Base-by-base conservation (phyloP, 1,140 invertebrate genomes). In the Pantala flavescens region DNA sequence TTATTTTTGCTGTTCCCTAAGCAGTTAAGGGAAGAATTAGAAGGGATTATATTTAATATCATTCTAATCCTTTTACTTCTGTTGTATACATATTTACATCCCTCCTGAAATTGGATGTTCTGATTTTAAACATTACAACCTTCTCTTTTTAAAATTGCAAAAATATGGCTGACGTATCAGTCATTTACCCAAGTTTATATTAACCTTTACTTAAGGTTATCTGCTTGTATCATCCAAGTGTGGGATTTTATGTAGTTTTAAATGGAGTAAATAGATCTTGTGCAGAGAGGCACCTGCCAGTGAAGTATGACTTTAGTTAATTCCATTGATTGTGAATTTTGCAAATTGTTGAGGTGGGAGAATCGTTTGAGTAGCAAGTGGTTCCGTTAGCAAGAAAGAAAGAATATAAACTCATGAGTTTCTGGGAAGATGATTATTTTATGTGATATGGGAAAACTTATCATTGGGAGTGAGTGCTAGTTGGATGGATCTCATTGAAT, bases 1-100 rank as follows among this genome's bases (percentile, higher is more conserved):
- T 63, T 63, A 63, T 63, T 63, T 63, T 63, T 63, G 49, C 49
- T 63, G n/a, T 63, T 63, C n/a, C 49, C 49, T 21, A 19, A 63
- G 49, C n/a, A 21, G 12, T 7, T 5, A 19, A 63, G 49, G 49
- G 49, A 63, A 21, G 49, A 21, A 3, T 63, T 63, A 63, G 49
- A 63, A 63, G 14, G 49, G 16, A 63, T 63, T 63, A 19, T 12
- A 63, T 63, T 63, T 63, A 63, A 63, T 63, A 63, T 63, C 9
- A 9, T 36, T 9, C 28, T 63, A 63, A 63, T 63, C 16, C 49
- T 63, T 63, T 16, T 63, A n/a, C 14, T 63, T 63, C 49, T 63
- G 49, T 63, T 63, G 49, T 21, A 19, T 19, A 36, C 2, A 36
- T 5, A 19, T 63, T 63, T 63, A 63, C n/a, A 63, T 63, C 49